phyloP scores from a whole-genome alignment of 2,888 invertebrate species.

The Nysson spinosus region DNA sequence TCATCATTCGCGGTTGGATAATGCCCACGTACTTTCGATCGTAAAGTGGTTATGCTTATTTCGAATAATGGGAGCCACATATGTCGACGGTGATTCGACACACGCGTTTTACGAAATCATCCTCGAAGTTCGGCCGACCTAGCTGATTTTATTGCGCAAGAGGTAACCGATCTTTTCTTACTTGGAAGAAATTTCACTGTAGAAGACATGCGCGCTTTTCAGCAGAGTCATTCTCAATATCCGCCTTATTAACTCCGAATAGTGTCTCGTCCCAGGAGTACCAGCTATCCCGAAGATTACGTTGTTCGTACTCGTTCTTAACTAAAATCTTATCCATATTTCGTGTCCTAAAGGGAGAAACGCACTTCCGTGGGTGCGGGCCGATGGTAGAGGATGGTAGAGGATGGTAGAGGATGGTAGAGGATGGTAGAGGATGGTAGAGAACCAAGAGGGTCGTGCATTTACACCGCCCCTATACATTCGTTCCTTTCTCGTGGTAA shows the following conservation, averaged over 20 bases:
- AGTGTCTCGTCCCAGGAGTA: conserved; percentile 66
- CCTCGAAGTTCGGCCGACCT: conserved; percentile 4
- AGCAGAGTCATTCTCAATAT: conserved; percentile 63
- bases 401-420: too few species aligned
- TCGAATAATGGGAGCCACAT: conserved; percentile 7
- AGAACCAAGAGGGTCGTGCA: too few species aligned
- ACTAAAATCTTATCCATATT: conserved; percentile 59
- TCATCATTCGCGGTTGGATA: conserved; percentile 9
- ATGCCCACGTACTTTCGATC: conserved; percentile 5
- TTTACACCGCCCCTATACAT: too few species aligned
- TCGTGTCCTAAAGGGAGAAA: conserved; percentile 32
- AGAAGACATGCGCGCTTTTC: neutral
- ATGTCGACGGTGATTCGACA: neutral
- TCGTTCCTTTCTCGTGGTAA: too few species aligned
- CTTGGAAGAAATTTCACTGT: too few species aligned
- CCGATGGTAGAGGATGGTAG: too few species aligned
- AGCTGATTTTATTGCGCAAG: neutral
- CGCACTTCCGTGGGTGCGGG: neutral
- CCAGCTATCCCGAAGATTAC: conserved; percentile 59
- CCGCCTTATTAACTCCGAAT: conserved; percentile 66
- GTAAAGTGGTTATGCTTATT: neutral
- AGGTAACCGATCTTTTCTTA: too few species aligned
- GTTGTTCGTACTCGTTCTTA: conserved; percentile 37
- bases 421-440: too few species aligned
- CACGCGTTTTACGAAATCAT: neutral